phyloP scores from a whole-genome alignment of 2,888 invertebrate genomes.

The Chloroclystis v-ata region DNA sequence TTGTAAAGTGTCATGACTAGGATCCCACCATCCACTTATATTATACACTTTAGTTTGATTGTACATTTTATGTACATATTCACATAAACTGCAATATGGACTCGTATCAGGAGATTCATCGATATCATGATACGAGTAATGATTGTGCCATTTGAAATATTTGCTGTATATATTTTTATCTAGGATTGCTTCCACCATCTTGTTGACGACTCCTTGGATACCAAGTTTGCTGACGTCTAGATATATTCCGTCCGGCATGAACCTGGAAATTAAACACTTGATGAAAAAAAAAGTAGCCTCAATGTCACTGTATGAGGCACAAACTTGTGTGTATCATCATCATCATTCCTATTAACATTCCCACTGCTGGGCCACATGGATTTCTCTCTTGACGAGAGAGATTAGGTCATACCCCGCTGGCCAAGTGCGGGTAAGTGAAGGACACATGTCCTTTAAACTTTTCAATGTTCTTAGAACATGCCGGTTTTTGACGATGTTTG shows the following conservation, averaged over 20 bases:
- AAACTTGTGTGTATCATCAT: no score
- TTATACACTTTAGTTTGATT: neutral
- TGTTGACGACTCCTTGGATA: neutral
- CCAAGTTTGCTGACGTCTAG: neutral
- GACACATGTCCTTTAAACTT: no score
- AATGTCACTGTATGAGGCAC: no score
- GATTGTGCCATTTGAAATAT: slow-evolving; percentile 44
- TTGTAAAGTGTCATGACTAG: no score
- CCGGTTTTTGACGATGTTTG: no score
- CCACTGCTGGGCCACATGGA: no score
- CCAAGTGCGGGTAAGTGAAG: no score
- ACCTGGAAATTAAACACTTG: slow-evolving; percentile 35
- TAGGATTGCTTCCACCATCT: neutral
- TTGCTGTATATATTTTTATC: slow-evolving; percentile 28
- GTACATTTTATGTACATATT: neutral
- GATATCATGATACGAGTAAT: slow-evolving; percentile 36
- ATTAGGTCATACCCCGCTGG: no score
- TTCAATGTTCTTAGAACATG: no score
- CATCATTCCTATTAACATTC: no score
- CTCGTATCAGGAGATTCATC: slow-evolving; percentile 7
- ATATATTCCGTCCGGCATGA: slow-evolving; percentile 1
- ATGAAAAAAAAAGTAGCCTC: no score
- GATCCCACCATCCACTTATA: neutral
- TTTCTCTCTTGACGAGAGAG: no score
- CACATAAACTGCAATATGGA: slow-evolving; percentile 6